Conservation (phyloP, 2,888 invertebrate genomes). For the Polyommatus icarus region DNA sequence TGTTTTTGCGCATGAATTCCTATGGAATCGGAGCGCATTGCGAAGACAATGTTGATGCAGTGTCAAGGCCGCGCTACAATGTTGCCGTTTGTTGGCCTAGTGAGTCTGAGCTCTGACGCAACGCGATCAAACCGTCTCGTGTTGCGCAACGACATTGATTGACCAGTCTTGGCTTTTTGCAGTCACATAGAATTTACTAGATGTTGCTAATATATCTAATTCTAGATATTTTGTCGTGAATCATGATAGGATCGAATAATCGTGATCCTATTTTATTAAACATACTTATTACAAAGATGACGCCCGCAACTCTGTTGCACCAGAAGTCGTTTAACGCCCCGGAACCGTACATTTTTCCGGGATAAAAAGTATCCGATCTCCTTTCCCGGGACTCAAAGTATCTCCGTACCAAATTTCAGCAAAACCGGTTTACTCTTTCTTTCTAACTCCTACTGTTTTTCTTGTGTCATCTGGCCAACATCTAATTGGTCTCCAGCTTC, state of each 20-base stretch:
- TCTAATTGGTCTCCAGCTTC: no score
- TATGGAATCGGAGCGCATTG: slow-evolving; percentile 27
- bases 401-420: no score
- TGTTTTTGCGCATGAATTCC: slow-evolving; percentile 25
- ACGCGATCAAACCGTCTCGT: slow-evolving; percentile 37
- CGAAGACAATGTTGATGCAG: slow-evolving; percentile 36
- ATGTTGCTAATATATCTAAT: not conserved
- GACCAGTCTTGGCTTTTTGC: not conserved
- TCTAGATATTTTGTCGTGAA: not conserved
- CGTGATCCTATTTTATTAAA: no score
- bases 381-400: no score
- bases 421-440: no score
- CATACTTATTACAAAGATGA: no score
- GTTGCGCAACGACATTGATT: slow-evolving; percentile 30
- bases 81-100: slow-evolving; percentile 46
- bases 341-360: no score
- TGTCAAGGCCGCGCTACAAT: slow-evolving; percentile 45
- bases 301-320: not conserved
- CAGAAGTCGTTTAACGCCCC: no score
- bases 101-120: slow-evolving; percentile 34
- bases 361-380: no score
- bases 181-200: not conserved
- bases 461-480: no score
- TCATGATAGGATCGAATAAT: not conserved
- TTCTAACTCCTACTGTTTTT: no score